phyloP scores from a whole-genome alignment of 2,888 invertebrate species.

The Philhelius pedissequus region DNA sequence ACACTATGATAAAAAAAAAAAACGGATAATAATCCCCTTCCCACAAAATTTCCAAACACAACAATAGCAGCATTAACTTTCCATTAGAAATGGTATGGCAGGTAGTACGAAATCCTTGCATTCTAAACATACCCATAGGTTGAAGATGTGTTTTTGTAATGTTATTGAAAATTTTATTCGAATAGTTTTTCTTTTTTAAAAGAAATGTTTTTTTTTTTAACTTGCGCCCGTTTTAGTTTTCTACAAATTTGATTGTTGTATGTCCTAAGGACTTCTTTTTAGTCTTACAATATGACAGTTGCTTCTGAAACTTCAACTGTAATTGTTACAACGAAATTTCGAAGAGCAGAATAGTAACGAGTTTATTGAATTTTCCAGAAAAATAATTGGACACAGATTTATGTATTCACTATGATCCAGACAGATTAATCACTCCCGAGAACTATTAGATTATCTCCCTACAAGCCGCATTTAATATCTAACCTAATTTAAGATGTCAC shows the following conservation, averaged over 20 bases:
- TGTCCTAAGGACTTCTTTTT: neutral
- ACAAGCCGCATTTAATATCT: too few relatives aligned
- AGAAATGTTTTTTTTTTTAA: neutral
- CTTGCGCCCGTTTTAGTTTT: neutral
- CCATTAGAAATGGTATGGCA: neutral
- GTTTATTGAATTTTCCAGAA: too few relatives aligned
- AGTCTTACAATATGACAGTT: neutral
- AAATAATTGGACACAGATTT: too few relatives aligned
- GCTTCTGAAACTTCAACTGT: neutral
- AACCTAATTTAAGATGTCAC: too few relatives aligned
- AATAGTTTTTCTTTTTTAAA: neutral
- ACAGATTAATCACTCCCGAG: too few relatives aligned
- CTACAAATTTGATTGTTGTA: neutral
- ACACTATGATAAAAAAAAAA: neutral
- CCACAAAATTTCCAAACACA: constrained; percentile 24
- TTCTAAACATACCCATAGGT: neutral
- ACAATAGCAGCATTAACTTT: neutral
- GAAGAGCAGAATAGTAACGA: neutral
- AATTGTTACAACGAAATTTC: neutral
- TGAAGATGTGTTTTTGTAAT: neutral
- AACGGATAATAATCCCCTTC: neutral
- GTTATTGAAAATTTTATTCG: neutral
- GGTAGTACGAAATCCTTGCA: neutral
- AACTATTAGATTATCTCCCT: too few relatives aligned
- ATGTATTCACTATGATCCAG: too few relatives aligned